These are phyloP conservation scores for Brassicogethes aeneus DNA, from an alignment of 2,888 invertebrate species.

Conservation along the genomic window DNA sequence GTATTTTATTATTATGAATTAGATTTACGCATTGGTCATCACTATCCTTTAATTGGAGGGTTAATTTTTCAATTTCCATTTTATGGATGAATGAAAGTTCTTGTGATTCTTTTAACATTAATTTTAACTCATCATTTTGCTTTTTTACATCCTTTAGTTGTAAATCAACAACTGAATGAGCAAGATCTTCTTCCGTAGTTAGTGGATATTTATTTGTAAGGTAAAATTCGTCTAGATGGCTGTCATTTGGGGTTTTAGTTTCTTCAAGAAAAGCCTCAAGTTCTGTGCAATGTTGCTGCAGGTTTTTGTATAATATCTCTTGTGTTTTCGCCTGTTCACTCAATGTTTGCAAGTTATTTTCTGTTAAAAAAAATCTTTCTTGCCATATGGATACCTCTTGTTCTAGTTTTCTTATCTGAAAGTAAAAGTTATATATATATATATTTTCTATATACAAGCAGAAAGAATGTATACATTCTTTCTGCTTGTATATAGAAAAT, in stretches of 20 bases:
- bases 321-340: slow-evolving; percentile 26
- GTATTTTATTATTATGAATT: too few species aligned
- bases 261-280: slow-evolving; percentile 43
- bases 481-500: too few species aligned
- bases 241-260: slow-evolving; percentile 21
- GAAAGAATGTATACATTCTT: too few species aligned
- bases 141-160: slow-evolving; percentile 35
- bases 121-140: slow-evolving; percentile 25
- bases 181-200: slow-evolving; percentile 30
- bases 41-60: too few species aligned
- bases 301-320: slow-evolving; percentile 23
- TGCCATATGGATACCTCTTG: slow-evolving; percentile 30
- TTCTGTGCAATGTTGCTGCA: slow-evolving; percentile 31
- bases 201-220: slow-evolving; percentile 12
- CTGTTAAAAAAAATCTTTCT: slow-evolving; percentile 27
- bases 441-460: too few species aligned
- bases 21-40: too few species aligned
- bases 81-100: neutral
- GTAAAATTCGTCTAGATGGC: slow-evolving; percentile 20
- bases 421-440: slow-evolving; percentile 19
- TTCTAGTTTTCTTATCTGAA: slow-evolving; percentile 38
- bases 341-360: slow-evolving; percentile 25
- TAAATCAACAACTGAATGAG: slow-evolving; percentile 37
- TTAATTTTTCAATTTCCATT: slow-evolving; percentile 5
- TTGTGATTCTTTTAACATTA: slow-evolving; percentile 9